Base-by-base conservation (phyloP, 2,113 vertebrate genomes). In the Mystacornis crossleyi region DNA sequence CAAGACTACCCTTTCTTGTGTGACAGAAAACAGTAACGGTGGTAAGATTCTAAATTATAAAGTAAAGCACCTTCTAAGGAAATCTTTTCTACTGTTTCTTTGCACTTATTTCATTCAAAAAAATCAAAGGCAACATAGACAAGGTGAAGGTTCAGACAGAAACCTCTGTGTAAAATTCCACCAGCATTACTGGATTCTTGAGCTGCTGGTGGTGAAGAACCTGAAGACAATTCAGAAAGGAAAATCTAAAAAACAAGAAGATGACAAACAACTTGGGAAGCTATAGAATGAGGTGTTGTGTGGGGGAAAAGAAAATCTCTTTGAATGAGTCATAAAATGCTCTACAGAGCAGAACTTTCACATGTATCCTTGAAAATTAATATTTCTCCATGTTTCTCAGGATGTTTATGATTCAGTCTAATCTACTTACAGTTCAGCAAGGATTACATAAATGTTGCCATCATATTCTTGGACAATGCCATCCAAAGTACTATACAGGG, bases 111-210 rank as follows among this genome's bases (percentile, higher is more conserved):
- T 86, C 1, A 66, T 73, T 67, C 0, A 66, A 83, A 88, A 88
- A 58, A 73, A 36, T 4, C 38, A 40, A 79, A 42, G 1, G 0
- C 7, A 53, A 16, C 10, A 10, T 8, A 31, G 21, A 17, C 3
- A 54, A 45, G 23, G 14, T 29, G 4, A 81, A 71, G 6, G 6
- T 55, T 87, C 25, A 65, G 23, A 24, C 2, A 4, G 31, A 81
- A 81, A 60, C 15, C 12, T 51, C 25, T 47, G 9, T 15, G 18
- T 14, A 81, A 81, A 84, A 75, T n/a, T 72, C 17, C 25, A 34
- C 33, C 21, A 66, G 11, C 7, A 15, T 33, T 50, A 15, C 9
- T 11, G 18, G 20, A 31, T 65, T 40, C 18, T 91, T 47, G 36
- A 10, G 2, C 10, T 48, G 24, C 26, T 57, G 14, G 2, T 43